Percentiles rank a stretch among this genome's conserved stretches.
Evolutionary conservation across 1,140 invertebrate species (phyloP).

Genomic region (Scaptodrosophila lebanonensis): DNA sequence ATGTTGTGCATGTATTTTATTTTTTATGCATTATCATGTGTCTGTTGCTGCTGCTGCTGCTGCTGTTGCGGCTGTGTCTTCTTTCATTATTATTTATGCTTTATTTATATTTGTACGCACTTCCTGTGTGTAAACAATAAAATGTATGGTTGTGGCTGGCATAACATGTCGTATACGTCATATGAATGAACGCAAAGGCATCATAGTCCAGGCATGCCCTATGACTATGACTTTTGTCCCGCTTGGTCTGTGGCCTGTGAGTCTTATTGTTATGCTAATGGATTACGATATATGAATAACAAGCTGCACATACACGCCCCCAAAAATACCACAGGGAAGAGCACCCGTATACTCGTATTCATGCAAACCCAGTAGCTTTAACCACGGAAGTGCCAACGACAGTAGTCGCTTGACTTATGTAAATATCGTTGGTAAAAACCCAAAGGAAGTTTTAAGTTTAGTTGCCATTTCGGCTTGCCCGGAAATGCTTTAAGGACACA

Average conservation of each 20-base stretch:
- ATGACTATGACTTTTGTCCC: conserved; percentile 45
- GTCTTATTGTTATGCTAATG: conserved; percentile 71
- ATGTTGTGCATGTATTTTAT: conserved; percentile 65
- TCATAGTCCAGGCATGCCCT: conserved; percentile 12
- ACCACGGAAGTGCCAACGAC: conserved; percentile 31
- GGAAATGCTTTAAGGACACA: conserved; percentile 52
- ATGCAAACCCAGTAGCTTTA: conserved; percentile 2
- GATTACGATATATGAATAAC: conserved; percentile 73
- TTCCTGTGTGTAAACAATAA: conserved; percentile 59
- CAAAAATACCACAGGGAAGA: conserved; percentile 18
- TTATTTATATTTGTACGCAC: conserved; percentile 74
- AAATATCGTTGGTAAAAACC: conserved; percentile 35
- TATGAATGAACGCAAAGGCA: conserved; percentile 9
- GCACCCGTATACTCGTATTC: conserved; percentile 7
- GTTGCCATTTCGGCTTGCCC: conserved; percentile 33
- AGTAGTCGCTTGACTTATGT: conserved; percentile 48
- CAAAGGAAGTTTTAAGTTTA: conserved; percentile 51
- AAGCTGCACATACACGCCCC: conserved; percentile 35
- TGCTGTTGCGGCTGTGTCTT: conserved; percentile 40
- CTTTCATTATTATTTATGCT: conserved; percentile 75
- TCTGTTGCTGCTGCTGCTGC: conserved; percentile 17
- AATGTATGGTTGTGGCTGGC: conserved; percentile 28
- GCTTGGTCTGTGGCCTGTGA: conserved; percentile 27
- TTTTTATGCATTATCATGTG: conserved; percentile 74
- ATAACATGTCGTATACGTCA: conserved; percentile 62